Evolutionary conservation across 2,888 invertebrate species (phyloP).

Genomic region (Ornithoptera alexandrae): DNA sequence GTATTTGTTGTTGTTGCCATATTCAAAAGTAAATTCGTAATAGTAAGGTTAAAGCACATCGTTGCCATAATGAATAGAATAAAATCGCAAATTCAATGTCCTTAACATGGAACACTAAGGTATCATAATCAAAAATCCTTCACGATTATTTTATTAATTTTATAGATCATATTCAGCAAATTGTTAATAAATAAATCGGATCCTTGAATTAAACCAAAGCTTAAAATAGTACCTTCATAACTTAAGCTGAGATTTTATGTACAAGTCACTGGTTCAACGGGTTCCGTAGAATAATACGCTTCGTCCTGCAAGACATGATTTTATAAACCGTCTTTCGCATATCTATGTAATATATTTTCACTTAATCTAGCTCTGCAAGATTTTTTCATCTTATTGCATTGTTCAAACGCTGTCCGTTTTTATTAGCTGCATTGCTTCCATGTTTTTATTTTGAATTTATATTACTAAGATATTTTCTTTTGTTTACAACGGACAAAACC

Average conservation of each 20-base stretch:
- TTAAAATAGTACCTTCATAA: conserved; percentile 57
- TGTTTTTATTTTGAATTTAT: neutral
- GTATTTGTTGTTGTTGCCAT: conserved; percentile 52
- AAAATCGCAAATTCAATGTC: neutral
- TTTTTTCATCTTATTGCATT: neutral
- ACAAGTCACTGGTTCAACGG: conserved; percentile 53
- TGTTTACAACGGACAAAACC: too few relatives aligned
- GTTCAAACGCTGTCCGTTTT: neutral
- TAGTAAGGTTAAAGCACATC: conserved; percentile 58
- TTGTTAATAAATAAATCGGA: conserved; percentile 37
- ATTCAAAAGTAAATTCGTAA: conserved; percentile 46
- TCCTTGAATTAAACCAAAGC: conserved; percentile 39
- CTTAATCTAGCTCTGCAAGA: neutral
- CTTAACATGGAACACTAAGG: neutral
- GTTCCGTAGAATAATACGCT: conserved; percentile 45
- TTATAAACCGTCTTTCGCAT: conserved; percentile 31
- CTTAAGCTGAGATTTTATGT: conserved; percentile 29
- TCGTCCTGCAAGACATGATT: conserved; percentile 40
- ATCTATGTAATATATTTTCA: conserved; percentile 21
- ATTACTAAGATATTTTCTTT: neutral
- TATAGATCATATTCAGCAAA: conserved; percentile 3
- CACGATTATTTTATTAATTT: too few relatives aligned
- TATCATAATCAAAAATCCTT: too few relatives aligned
- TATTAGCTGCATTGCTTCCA: neutral
- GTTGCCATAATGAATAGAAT: conserved; percentile 26